Conservation (phyloP, 2,797 vertebrate species). For the Odontamblyopus rebecca region DNA sequence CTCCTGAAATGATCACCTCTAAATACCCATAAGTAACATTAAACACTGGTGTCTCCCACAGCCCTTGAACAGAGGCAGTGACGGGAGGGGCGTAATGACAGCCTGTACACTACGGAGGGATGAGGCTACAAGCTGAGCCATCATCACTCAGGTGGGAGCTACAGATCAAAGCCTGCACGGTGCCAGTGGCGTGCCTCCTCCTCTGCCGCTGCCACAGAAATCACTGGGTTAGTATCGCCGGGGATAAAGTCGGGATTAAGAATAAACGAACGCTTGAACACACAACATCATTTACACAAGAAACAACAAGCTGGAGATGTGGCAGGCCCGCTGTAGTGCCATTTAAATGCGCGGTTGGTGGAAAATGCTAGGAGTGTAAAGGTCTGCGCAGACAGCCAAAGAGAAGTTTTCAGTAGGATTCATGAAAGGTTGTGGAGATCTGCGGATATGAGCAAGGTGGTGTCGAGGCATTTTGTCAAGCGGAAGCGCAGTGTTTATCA, state of each 20-base stretch:
- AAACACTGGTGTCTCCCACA: conserved; percentile 72
- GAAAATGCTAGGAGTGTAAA: conserved; percentile 47
- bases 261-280: conserved; percentile 74
- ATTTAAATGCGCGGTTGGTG: conserved; percentile 49
- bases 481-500: conserved; percentile 24
- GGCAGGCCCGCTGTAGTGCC: conserved; percentile 65
- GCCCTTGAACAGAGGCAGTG: conserved; percentile 70
- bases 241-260: conserved; percentile 76
- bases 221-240: conserved; percentile 69
- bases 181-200: conserved; percentile 68
- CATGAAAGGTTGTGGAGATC: conserved; percentile 32
- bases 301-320: conserved; percentile 75
- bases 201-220: conserved; percentile 64
- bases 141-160: conserved; percentile 78
- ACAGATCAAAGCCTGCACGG: conserved; percentile 70
- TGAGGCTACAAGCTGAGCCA: conserved; percentile 73
- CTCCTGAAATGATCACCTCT: conserved; percentile 68
- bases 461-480: conserved; percentile 12
- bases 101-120: conserved; percentile 63
- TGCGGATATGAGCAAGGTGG: conserved; percentile 18
- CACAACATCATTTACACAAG: conserved; percentile 78
- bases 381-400: conserved; percentile 41
- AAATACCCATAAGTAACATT: conserved; percentile 72
- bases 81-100: conserved; percentile 72
- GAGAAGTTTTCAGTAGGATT: conserved; percentile 25